phyloP scores from a whole-genome alignment of 1,140 invertebrate genomes.

The Pseudomyrmex concolor region DNA sequence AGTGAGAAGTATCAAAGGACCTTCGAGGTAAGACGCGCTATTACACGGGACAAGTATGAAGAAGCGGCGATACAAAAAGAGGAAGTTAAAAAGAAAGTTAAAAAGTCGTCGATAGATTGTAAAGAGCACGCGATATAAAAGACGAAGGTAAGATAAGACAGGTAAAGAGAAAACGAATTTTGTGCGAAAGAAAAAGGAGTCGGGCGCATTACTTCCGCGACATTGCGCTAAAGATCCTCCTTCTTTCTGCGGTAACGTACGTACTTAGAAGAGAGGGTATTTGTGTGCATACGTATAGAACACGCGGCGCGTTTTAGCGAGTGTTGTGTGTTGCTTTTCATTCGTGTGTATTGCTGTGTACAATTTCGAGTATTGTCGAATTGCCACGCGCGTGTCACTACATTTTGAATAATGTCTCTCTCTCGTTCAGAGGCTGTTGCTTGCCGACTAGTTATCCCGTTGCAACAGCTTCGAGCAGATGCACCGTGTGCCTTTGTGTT shows the following conservation, averaged over 20 bases:
- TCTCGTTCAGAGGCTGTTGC: neutral
- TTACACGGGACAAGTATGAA: constrained; percentile 45
- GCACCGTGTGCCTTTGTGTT: constrained; percentile 31
- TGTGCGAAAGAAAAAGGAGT: constrained; percentile 46
- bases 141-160: constrained; percentile 63
- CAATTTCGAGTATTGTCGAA: constrained; percentile 23
- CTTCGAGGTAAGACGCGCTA: constrained; percentile 28
- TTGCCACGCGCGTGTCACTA: neutral
- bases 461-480: constrained; percentile 15
- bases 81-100: constrained; percentile 51
- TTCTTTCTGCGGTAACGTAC: constrained; percentile 25
- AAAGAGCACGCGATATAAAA: constrained; percentile 55
- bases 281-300: neutral
- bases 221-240: constrained; percentile 52
- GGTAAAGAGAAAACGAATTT: constrained; percentile 64
- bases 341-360: neutral
- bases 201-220: constrained; percentile 56
- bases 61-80: constrained; percentile 56
- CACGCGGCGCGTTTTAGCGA: neutral
- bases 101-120: constrained; percentile 58
- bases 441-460: neutral
- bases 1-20: constrained; percentile 47
- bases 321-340: neutral
- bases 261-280: neutral
- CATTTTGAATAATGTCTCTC: constrained; percentile 45